A percentile compares a stretch with the other conserved stretches of the same genome.
phyloP scores from a whole-genome alignment of 2,888 invertebrate species.

The Gonocerus acuteangulatus region DNA sequence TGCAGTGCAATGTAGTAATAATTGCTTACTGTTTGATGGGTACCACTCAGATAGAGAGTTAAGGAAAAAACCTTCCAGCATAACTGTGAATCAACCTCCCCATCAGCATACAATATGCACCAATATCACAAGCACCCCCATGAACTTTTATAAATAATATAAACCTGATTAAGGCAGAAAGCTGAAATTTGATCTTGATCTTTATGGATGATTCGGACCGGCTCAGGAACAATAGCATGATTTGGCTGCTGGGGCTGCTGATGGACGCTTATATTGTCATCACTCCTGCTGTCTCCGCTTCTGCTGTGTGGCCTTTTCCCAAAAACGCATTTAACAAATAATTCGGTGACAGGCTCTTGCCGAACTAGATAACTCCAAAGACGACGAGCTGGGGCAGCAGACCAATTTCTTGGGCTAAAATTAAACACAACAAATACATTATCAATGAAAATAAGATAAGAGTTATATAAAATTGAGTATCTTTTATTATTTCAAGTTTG shows the following conservation, averaged over 20 bases:
- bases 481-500: too few relatives aligned
- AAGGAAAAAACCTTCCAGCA: too few relatives aligned
- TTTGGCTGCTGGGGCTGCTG: background rate
- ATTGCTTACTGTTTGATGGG: too few relatives aligned
- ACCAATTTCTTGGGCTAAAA: slow-evolving; percentile 54
- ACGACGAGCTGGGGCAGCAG: slow-evolving; percentile 68
- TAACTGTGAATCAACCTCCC: too few relatives aligned
- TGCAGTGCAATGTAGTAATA: too few relatives aligned
- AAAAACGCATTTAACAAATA: slow-evolving; percentile 93
- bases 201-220: slow-evolving; percentile 93
- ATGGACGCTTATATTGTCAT: background rate
- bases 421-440: too few relatives aligned
- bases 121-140: too few relatives aligned
- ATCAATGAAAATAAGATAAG: too few relatives aligned
- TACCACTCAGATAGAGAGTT: too few relatives aligned
- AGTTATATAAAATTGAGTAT: too few relatives aligned
- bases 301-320: slow-evolving; percentile 49
- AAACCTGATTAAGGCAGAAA: slow-evolving; percentile 89
- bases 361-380: slow-evolving; percentile 90
- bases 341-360: slow-evolving; percentile 86
- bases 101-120: too few relatives aligned
- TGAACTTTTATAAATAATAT: too few relatives aligned
- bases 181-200: slow-evolving; percentile 97
- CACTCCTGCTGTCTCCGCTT: slow-evolving; percentile 9
- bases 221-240: slow-evolving; percentile 48